Conservation (phyloP, 2,888 invertebrate species). For the Drosophila cracens region DNA sequence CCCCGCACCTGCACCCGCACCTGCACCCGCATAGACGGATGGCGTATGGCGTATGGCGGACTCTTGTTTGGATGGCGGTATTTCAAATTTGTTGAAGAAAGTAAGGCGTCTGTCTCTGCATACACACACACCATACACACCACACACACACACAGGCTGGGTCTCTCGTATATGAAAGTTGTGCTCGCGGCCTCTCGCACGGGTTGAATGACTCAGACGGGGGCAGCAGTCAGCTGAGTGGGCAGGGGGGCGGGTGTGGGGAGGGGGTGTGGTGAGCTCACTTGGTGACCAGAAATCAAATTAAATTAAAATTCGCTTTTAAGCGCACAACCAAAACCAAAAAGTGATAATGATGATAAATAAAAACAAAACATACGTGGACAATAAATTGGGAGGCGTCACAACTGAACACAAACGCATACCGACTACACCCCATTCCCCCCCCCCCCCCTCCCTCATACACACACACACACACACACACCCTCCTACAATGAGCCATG, state of each 20-base stretch:
- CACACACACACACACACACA: neutral
- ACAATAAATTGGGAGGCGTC: constrained; percentile 50
- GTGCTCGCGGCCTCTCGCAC: constrained; percentile 18
- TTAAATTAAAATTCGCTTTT: constrained; percentile 56
- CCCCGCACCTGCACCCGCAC: neutral
- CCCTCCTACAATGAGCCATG: neutral
- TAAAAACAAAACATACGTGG: constrained; percentile 27
- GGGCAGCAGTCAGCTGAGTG: constrained; percentile 36
- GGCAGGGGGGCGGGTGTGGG: neutral
- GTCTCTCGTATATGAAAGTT: constrained; percentile 62
- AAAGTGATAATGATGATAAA: neutral
- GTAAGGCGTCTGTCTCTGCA: constrained; percentile 35
- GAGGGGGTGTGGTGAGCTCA: constrained; percentile 5
- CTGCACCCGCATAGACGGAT: neutral
- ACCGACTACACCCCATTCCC: constrained; percentile 1
- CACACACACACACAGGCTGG: constrained; percentile 2
- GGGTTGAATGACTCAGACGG: constrained; percentile 76
- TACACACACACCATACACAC: neutral
- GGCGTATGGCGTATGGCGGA: constrained; percentile 26
- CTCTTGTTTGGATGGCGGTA: constrained; percentile 38
- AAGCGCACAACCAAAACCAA: constrained; percentile 5
- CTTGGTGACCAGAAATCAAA: constrained; percentile 61
- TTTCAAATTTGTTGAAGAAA: constrained; percentile 72
- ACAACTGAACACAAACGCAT: constrained; percentile 13
- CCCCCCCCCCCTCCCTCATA: neutral